These are phyloP conservation scores for Microcebus jonahi DNA, from an alignment of 2,113 vertebrate species.

Conservation along the genomic window DNA sequence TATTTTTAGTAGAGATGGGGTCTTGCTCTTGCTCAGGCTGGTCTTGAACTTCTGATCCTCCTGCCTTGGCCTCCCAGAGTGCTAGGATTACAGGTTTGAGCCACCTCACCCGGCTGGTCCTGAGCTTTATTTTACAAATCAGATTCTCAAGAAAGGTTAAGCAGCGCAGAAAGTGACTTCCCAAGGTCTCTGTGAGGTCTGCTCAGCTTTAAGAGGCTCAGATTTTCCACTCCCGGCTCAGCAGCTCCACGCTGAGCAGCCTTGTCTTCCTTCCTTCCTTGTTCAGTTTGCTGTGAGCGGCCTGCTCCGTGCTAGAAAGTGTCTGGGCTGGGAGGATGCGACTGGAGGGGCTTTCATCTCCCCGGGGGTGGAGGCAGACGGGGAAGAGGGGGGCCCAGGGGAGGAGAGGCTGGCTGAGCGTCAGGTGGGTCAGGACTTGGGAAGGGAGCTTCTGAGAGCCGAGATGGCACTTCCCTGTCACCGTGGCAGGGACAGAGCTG, in stretches of 20 bases:
- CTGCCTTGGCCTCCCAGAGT: background rate
- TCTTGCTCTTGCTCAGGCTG: too few relatives aligned
- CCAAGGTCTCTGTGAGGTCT: background rate
- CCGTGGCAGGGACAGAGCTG: background rate
- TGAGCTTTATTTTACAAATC: background rate
- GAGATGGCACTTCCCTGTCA: background rate
- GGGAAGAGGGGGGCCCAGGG: background rate
- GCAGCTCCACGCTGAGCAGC: background rate
- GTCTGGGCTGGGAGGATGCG: fast-evolving
- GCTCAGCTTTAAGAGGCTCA: background rate
- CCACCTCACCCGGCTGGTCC: too few relatives aligned
- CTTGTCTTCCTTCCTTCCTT: background rate
- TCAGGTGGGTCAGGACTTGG: background rate
- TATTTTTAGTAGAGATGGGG: too few relatives aligned
- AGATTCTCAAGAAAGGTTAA: background rate
- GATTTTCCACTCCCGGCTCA: background rate
- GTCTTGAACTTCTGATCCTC: background rate
- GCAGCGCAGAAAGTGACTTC: fast-evolving
- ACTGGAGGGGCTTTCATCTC: background rate
- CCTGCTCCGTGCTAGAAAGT: background rate
- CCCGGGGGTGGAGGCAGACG: fast-evolving
- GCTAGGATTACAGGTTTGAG: too few relatives aligned
- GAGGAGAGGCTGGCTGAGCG: background rate
- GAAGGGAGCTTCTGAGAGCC: background rate
- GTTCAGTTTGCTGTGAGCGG: background rate